phyloP scores from a whole-genome alignment of 1,140 invertebrate genomes.

The Bombus breviceps region DNA sequence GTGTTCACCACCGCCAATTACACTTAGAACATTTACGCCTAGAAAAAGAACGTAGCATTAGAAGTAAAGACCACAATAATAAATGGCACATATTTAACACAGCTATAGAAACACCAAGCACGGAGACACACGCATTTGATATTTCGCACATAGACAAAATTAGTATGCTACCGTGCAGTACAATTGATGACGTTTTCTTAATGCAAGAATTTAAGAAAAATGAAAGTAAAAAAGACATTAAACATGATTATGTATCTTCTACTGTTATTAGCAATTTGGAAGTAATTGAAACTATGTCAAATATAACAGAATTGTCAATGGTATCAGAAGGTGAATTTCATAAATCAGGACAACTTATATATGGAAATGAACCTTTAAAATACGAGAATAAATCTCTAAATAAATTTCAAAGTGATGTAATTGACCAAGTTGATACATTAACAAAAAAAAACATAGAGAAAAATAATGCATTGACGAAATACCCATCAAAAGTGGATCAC shows the following conservation, averaged over 20 bases:
- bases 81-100: conserved; percentile 37
- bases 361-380: conserved; percentile 22
- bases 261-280: conserved; percentile 2
- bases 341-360: neutral
- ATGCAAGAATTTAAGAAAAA: conserved; percentile 12
- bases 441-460: neutral
- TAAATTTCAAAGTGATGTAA: neutral
- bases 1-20: conserved; percentile 78
- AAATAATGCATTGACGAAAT: neutral
- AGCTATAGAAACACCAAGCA: conserved; percentile 60
- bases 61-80: conserved; percentile 2
- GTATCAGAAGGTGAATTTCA: neutral
- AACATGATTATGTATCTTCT: conserved; percentile 29
- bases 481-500: conserved; percentile 50
- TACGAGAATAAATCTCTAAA: neutral
- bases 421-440: neutral
- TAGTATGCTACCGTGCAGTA: conserved; percentile 37
- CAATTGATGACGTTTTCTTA: neutral
- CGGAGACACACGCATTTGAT: conserved; percentile 79
- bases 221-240: neutral
- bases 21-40: conserved; percentile 72
- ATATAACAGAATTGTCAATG: conserved; percentile 16
- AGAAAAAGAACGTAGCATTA: conserved; percentile 57
- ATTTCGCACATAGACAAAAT: conserved; percentile 52
- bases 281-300: conserved; percentile 32